A percentile compares a stretch with the other conserved stretches of the same genome.
These are phyloP conservation scores for Phorcus lineatus DNA, from an alignment of 2,888 invertebrate genomes.

Conservation along the genomic window DNA sequence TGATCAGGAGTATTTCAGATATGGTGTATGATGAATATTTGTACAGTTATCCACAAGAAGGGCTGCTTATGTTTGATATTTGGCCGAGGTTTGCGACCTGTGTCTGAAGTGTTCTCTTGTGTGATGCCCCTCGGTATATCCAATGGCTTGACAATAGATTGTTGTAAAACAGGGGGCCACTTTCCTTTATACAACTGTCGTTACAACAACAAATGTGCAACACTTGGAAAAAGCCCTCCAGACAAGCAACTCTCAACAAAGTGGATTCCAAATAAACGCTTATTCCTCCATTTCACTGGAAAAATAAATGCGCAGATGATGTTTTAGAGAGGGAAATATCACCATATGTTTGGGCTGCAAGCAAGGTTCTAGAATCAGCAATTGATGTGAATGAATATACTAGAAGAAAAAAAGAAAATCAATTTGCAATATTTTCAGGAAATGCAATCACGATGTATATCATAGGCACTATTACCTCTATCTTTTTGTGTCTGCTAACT, in stretches of 20 bases:
- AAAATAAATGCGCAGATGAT: constrained; percentile 31
- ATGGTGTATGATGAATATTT: background rate
- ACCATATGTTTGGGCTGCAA: background rate
- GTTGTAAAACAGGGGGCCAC: background rate
- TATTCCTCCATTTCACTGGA: constrained; percentile 36
- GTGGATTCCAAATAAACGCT: constrained; percentile 35
- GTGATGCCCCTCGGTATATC: background rate
- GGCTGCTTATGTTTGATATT: too few relatives aligned
- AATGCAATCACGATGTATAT: background rate
- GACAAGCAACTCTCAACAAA: constrained; percentile 33
- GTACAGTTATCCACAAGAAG: too few relatives aligned
- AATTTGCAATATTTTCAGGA: background rate
- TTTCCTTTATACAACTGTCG: background rate
- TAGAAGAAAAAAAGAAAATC: too few relatives aligned
- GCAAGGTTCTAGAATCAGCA: background rate
- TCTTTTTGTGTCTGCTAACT: too few relatives aligned
- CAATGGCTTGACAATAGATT: background rate
- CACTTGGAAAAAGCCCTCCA: background rate
- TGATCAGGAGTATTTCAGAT: background rate
- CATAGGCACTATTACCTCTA: too few relatives aligned
- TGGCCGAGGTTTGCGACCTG: background rate
- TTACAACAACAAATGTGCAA: constrained; percentile 19
- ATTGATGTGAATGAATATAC: background rate
- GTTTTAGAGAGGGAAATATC: background rate
- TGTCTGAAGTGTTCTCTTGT: background rate